Conservation (phyloP, 2,888 invertebrate species). For the Allophyes oxyacanthae region DNA sequence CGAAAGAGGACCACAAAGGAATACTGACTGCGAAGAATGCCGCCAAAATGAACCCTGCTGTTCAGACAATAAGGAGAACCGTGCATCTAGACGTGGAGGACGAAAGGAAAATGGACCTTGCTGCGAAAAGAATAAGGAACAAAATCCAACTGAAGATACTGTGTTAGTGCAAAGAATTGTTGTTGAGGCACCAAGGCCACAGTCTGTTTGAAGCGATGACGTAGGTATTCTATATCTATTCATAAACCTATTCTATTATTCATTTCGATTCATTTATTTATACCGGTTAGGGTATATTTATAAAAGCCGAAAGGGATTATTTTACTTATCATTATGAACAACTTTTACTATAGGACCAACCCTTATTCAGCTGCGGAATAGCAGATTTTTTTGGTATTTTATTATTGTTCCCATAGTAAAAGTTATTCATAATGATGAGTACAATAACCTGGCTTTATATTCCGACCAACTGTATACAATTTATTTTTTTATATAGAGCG, state of each 20-base stretch:
- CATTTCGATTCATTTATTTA: background rate
- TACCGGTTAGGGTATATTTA: background rate
- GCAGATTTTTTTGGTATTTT: too few species aligned
- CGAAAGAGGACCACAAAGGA: background rate
- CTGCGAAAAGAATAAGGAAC: conserved; percentile 41
- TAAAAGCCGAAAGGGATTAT: too few species aligned
- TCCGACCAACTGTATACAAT: too few species aligned
- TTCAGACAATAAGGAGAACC: conserved; percentile 22
- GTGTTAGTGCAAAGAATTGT: conserved; percentile 55
- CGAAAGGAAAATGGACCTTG: conserved; percentile 27
- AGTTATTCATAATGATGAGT: too few species aligned
- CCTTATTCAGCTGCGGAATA: too few species aligned
- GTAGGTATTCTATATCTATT: conserved; percentile 8
- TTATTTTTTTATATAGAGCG: too few species aligned
- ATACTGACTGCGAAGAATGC: conserved; percentile 16
- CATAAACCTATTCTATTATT: background rate
- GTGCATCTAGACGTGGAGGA: conserved; percentile 3
- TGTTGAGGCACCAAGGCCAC: conserved; percentile 55
- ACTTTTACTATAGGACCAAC: too few species aligned
- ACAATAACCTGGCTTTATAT: too few species aligned
- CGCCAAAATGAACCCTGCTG: conserved; percentile 32
- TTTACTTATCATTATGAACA: too few species aligned
- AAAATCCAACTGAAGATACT: conserved; percentile 44
- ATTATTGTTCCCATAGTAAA: too few species aligned
- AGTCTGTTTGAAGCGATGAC: conserved; percentile 44